Percentiles rank a stretch among this genome's conserved stretches.
Evolutionary conservation across 2,888 invertebrate species (phyloP).

Genomic region (Calameuta filiformis): DNA sequence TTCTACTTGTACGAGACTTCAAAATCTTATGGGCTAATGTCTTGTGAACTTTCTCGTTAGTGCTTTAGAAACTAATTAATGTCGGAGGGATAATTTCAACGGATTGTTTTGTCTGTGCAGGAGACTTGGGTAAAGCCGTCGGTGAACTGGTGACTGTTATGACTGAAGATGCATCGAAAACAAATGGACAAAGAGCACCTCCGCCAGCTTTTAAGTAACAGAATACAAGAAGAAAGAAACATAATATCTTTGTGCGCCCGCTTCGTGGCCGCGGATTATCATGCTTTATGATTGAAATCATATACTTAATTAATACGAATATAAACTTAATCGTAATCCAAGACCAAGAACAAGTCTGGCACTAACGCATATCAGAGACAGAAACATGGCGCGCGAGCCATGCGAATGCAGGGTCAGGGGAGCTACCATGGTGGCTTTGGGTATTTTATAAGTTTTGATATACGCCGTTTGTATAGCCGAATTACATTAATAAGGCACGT

Average conservation of each 20-base stretch:
- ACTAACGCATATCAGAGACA: conserved; percentile 63
- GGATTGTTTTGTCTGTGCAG: conserved; percentile 65
- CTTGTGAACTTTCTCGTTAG: not conserved
- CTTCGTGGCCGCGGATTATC: not conserved
- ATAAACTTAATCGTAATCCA: conserved; percentile 35
- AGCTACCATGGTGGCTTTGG: conserved; percentile 57
- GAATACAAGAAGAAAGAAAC: conserved; percentile 16
- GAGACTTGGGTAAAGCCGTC: conserved; percentile 88
- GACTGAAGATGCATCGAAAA: conserved; percentile 74
- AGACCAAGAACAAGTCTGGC: conserved; percentile 63
- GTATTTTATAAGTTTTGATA: conserved; percentile 66
- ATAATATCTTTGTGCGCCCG: not conserved
- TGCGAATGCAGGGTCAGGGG: conserved; percentile 44
- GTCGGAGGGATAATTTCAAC: conserved; percentile 6
- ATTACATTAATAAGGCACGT: conserved; percentile 47
- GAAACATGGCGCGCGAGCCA: conserved; percentile 35
- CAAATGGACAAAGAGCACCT: conserved; percentile 57
- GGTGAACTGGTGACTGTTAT: conserved; percentile 91
- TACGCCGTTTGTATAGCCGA: conserved; percentile 58
- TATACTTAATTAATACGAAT: conserved; percentile 3
- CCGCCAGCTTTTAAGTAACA: conserved; percentile 60
- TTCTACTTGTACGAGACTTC: not conserved
- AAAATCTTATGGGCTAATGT: not conserved
- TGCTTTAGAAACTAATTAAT: not conserved
- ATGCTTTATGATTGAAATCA: not conserved